Conservation (phyloP, 2,888 invertebrate species). For the Hipparchia semele region DNA sequence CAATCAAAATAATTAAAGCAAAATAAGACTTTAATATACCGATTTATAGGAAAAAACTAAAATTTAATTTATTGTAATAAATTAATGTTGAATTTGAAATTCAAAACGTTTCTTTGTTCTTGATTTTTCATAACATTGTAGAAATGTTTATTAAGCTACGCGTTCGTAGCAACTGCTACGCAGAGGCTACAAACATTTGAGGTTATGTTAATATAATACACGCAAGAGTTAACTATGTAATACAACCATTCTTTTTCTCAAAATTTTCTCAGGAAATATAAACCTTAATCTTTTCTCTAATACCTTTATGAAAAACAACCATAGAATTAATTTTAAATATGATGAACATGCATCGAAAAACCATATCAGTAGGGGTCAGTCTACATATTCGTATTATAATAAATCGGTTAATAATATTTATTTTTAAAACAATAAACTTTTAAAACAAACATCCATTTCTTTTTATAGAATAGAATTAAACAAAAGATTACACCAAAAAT, state of each 20-base stretch:
- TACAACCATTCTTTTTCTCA: background rate
- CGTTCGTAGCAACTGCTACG: conserved; percentile 10
- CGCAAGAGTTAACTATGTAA: background rate
- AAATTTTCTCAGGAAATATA: background rate
- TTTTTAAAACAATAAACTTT: background rate
- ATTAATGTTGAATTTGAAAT: no score
- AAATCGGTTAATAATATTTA: background rate
- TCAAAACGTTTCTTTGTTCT: no score
- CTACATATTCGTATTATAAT: no score
- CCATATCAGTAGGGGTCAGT: no score
- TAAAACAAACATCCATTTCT: background rate
- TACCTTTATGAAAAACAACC: no score
- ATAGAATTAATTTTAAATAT: no score
- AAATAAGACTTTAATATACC: background rate
- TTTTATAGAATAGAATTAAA: background rate
- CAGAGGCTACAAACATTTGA: background rate
- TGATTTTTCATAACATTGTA: background rate
- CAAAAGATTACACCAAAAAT: background rate
- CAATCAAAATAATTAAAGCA: no score
- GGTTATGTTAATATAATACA: background rate
- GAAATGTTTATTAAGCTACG: background rate
- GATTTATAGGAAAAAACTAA: background rate
- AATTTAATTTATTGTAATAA: no score
- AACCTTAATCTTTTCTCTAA: background rate
- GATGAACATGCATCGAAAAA: no score